Evolutionary conservation across 2,797 vertebrate genomes (phyloP), one percentile per base, ranked within the genome.

Genomic region (Glossophaga mutica): DNA sequence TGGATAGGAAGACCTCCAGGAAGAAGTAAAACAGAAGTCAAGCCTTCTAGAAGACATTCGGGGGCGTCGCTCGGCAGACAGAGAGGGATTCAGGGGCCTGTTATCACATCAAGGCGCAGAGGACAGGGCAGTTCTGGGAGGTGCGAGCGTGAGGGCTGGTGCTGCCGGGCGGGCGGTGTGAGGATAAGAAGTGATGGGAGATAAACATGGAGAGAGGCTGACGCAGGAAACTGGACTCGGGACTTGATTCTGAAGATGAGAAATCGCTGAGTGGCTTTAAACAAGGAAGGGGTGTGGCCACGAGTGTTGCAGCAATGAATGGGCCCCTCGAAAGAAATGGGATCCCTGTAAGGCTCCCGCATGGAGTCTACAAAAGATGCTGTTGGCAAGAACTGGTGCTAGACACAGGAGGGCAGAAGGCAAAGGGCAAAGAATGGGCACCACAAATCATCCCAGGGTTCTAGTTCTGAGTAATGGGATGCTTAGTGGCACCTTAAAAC

Each of bases 241-340:
- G 18, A 26, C 46, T 77, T 55, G 42, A 34, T 59, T 57, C 46
- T 50, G 19, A 77, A 34, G 74, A 48, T 3, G 12, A 52, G 67
- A 88, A 86, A 19, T 26, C 76, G 24, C 7, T 11, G n/a, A 37
- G 44, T 50, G 62, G 39, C 37, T 74, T 71, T 89, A n/a, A 62
- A 16, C 5, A 39, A 68, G 39, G 26, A 37, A 19, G 15, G 2
- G 18, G 10, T 0, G 0, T 16, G 14, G 15, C 34, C 32, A 2
- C 21, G 37, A 12, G 22, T 0, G 0, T 67, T 12, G 77, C 22
- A 3, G 39, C 0, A 24, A 24, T 1, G 34, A 32, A 34, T 5
- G 14, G 52, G 21, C 9, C 21, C 32, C 10, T n/a, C 4, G 11
- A 26, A 34, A 26, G 0, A 7, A 12, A 48, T 1, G 2, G 34